These are phyloP conservation scores for Pemphigus obesinymphae DNA, from an alignment of 1,140 invertebrate species.

Conservation along the genomic window DNA sequence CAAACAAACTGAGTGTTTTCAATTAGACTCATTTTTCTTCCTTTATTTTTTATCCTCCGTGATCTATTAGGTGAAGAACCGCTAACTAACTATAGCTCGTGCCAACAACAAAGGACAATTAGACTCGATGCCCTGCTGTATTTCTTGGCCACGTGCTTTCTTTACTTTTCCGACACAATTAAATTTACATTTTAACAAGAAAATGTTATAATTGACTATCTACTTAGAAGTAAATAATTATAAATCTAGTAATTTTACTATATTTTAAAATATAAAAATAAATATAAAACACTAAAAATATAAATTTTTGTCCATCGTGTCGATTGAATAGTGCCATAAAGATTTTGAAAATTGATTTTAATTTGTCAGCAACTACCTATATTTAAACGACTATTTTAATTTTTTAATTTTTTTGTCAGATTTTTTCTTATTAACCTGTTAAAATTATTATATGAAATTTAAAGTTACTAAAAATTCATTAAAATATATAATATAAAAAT, in stretches of 20 bases:
- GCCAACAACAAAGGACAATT: slow-evolving; percentile 27
- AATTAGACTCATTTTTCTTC: slow-evolving; percentile 33
- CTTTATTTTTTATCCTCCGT: slow-evolving; percentile 18
- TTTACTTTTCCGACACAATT: background rate
- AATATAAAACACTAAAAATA: too few relatives aligned
- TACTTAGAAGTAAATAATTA: background rate
- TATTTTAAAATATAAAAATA: too few relatives aligned
- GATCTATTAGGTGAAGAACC: slow-evolving; percentile 28
- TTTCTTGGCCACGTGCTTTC: slow-evolving; percentile 11
- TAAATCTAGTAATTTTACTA: background rate
- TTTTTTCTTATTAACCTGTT: too few relatives aligned
- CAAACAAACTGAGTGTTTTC: slow-evolving; percentile 25
- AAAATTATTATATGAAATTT: too few relatives aligned
- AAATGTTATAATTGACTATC: background rate
- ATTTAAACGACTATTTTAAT: too few relatives aligned
- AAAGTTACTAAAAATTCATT: too few relatives aligned
- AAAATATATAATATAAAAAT: too few relatives aligned
- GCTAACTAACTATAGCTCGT: slow-evolving; percentile 6
- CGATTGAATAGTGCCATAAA: too few relatives aligned
- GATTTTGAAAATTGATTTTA: too few relatives aligned
- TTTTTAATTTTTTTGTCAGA: too few relatives aligned
- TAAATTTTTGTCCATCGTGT: too few relatives aligned
- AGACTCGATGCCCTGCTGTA: slow-evolving; percentile 6
- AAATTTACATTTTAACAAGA: background rate
- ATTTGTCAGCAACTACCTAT: too few relatives aligned